Evolutionary conservation across 2,113 vertebrate species (phyloP), one percentile per base, ranked within the genome.

Genomic region (Albula goreensis): DNA sequence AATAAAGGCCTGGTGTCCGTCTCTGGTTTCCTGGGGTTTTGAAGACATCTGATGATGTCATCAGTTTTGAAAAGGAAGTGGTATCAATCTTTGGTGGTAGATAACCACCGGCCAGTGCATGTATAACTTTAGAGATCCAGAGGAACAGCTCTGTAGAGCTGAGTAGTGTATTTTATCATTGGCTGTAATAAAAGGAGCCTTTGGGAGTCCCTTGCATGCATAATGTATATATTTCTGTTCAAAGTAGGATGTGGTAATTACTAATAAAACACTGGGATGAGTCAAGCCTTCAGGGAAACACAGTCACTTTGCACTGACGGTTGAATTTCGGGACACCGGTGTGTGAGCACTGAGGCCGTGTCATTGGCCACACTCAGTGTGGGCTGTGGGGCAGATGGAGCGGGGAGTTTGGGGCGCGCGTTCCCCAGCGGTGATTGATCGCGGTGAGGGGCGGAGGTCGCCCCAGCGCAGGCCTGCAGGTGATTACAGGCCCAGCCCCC

Each of bases 381-480:
- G 50, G 52, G 52, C n/a, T 49, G 50, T 53, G 74, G 50, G 51
- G 17, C 31, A 0, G 31, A 13, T 19, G 53, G 9, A 12, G n/a
- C n/a, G n/a, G 22, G 81, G 22, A 53, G 51, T 53, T 74, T 10
- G 3, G 49, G 60, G 74, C 5, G 63, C 81, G n/a, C 49, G 78
- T 81, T 78, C 50, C 79, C 49, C 52, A 52, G 49, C 60, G 11
- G 86, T 83, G 90, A 90, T 88, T 93, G 93, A 92, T 94, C 93
- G 90, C 81, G 70, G 52, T 83, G 15, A 86, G 83, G 83, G 51
- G 60, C 89, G 83, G 87, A 86, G 0, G 87, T 86, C 50, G 74
- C 70, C 84, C 70, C 12, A 31, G 63, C 1, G 78, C 10, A 90
- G 77, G 50, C 13, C 50, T 70, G 15, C 12, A 51, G 51, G 50